These are phyloP conservation scores for Tryphoninae sp. DNA, from an alignment of 2,888 invertebrate genomes.

Conservation along the genomic window DNA sequence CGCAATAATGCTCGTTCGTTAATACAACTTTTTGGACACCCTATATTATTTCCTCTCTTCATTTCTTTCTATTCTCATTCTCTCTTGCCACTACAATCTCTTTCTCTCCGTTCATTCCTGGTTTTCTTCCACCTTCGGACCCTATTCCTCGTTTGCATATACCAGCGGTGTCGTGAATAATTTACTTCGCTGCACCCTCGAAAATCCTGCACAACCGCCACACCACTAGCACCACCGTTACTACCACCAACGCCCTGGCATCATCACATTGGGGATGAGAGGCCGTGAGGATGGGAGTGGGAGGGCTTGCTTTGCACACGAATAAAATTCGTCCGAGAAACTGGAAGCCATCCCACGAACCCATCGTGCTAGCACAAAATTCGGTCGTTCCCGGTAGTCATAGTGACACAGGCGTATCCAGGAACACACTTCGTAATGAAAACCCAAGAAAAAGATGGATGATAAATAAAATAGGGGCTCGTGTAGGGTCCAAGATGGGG, in stretches of 20 bases:
- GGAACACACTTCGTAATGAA: constrained; percentile 37
- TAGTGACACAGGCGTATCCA: constrained; percentile 52
- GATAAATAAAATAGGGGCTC: constrained; percentile 27
- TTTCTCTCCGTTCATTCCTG: constrained; percentile 57
- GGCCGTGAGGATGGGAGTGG: not conserved
- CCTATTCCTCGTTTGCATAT: constrained; percentile 78
- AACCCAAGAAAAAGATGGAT: constrained; percentile 51
- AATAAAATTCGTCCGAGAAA: constrained; percentile 72
- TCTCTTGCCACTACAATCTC: constrained; percentile 48
- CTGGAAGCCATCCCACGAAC: constrained; percentile 51
- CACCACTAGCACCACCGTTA: constrained; percentile 46
- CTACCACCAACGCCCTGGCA: constrained; percentile 23
- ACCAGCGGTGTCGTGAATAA: constrained; percentile 79
- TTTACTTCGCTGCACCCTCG: constrained; percentile 73
- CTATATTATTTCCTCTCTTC: constrained; percentile 46
- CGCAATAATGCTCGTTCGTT: not conserved
- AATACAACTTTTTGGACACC: constrained; percentile 40
- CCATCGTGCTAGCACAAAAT: constrained; percentile 46
- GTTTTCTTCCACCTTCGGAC: constrained; percentile 67
- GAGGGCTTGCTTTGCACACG: constrained; percentile 51
- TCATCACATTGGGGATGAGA: too few relatives aligned
- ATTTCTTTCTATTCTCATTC: constrained; percentile 15
- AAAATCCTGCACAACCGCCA: constrained; percentile 61
- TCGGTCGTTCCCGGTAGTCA: constrained; percentile 39
- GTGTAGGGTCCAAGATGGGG: too few relatives aligned